Evolutionary conservation across 1,140 invertebrate genomes (phyloP), one percentile per base, ranked within the genome.

Genomic region (Fopius arisanus): DNA sequence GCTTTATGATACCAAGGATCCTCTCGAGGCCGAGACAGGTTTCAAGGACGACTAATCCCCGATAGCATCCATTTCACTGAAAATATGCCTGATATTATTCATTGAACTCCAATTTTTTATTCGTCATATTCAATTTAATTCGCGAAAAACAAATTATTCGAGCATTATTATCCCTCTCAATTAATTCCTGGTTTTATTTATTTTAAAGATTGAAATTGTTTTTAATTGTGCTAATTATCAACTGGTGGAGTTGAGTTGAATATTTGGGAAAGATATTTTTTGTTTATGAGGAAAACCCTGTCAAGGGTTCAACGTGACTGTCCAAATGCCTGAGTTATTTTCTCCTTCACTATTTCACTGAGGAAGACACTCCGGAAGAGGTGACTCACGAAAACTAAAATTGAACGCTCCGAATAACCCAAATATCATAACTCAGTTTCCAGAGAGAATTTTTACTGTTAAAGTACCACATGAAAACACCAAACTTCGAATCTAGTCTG

Each of bases 331-430:
- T 59, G 54, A 26, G 23, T 23, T 59, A 59, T 23, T 26, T 59
- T 59, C 14, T 59, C 23, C 23, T n/a, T 21, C 19, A 3, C 54
- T 59, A 59, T 59, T 59, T 59, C 23, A 26, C 1, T 23, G 19
- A 19, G 54, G 26, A 59, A 59, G 19, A 59, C 54, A 59, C 2
- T 59, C 54, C 54, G 54, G 54, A 59, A 59, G 54, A 28, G 12
- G 23, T 59, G 54, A 59, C 54, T 59, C 54, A 59, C 23, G 54
- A 59, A 28, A 59, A 59, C 54, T 59, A 59, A 59, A 59, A 59
- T 28, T 59, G 54, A 26, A 59, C 21, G 54, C 10, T 59, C 54
- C 14, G 14, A 26, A 59, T 59, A 59, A 59, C 54, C 54, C 54
- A 28, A 59, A 59, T 59, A 59, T 23, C 10, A 59, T 28, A 59